Evolutionary conservation across 2,888 invertebrate species (phyloP).

Genomic region (Callinectes sapidus): DNA sequence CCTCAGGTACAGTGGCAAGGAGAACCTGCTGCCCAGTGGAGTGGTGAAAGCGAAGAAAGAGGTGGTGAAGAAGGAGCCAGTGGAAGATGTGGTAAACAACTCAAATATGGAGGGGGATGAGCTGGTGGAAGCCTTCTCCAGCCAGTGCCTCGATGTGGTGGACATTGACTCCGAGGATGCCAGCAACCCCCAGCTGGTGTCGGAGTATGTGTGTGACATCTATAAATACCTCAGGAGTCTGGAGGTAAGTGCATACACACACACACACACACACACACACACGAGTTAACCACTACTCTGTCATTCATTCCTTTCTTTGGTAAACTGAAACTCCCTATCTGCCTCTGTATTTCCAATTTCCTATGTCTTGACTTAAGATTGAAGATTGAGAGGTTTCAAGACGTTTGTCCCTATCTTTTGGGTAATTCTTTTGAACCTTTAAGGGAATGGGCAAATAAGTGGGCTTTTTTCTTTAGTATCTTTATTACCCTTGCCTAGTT

Average conservation of each 20-base stretch:
- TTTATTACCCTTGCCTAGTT: background rate
- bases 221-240: slow-evolving; percentile 87
- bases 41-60: slow-evolving; percentile 23
- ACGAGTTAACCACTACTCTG: too few species aligned
- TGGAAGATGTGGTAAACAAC: slow-evolving; percentile 50
- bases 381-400: too few species aligned
- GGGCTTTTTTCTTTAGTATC: background rate
- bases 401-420: too few species aligned
- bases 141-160: slow-evolving; percentile 73
- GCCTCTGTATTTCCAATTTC: too few species aligned
- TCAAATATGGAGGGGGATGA: slow-evolving; percentile 51
- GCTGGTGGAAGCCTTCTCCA: slow-evolving; percentile 67
- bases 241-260: slow-evolving; percentile 78
- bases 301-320: too few species aligned
- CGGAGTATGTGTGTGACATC: slow-evolving; percentile 92
- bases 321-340: too few species aligned
- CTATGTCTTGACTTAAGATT: too few species aligned
- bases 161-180: slow-evolving; percentile 86
- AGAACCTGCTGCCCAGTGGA: background rate
- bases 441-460: too few species aligned
- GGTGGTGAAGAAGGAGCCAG: slow-evolving; percentile 47
- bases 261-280: slow-evolving; percentile 23
- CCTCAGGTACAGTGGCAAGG: slow-evolving; percentile 23
- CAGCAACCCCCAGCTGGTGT: slow-evolving; percentile 86
- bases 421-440: too few species aligned